Evolutionary conservation across 2,113 vertebrate genomes (phyloP).

Genomic region (Setophaga petechia): DNA sequence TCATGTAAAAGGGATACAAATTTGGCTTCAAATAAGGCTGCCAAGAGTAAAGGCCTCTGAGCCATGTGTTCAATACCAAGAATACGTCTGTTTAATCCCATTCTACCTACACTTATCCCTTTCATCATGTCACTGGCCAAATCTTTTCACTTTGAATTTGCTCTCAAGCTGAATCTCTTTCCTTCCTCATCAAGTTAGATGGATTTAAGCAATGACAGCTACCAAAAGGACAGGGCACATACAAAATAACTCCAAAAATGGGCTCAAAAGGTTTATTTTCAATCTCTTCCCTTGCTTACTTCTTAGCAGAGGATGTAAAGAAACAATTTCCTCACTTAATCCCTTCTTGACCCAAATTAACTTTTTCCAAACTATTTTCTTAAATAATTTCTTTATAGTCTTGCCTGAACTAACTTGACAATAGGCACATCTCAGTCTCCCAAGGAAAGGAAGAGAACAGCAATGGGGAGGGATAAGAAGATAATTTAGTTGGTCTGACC

Average conservation of each 20-base stretch:
- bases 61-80: not conserved
- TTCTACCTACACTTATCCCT: not conserved
- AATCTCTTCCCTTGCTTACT: constrained; percentile 12
- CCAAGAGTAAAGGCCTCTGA: not conserved
- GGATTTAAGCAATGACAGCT: constrained; percentile 4
- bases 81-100: not conserved
- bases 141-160: constrained; percentile 22
- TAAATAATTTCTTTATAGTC: not conserved
- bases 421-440: not conserved
- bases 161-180: not conserved
- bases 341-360: constrained; percentile 20
- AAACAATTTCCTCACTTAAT: constrained; percentile 28
- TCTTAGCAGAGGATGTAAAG: not conserved
- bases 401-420: not conserved
- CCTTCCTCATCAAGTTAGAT: not conserved
- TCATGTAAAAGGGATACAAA: not conserved
- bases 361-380: constrained; percentile 27
- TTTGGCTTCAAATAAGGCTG: not conserved
- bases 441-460: not conserved
- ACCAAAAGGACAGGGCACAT: not conserved
- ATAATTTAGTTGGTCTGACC: not conserved
- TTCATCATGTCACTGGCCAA: not conserved
- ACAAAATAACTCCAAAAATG: not conserved
- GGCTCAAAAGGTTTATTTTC: not conserved
- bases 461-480: not conserved